phyloP scores from a whole-genome alignment of 1,140 invertebrate species.

The Achatina immaculata region DNA sequence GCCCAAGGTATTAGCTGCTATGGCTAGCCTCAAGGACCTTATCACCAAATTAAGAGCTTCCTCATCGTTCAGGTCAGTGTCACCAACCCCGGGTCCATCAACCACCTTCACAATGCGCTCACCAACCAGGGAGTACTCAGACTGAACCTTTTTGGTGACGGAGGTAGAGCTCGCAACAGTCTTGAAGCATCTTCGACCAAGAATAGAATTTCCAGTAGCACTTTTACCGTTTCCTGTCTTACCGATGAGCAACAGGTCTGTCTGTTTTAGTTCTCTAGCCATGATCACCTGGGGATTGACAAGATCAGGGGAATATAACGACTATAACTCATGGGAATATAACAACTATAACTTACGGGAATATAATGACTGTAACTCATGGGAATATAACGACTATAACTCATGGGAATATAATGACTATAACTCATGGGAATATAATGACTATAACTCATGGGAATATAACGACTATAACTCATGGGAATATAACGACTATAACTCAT shows the following conservation, averaged over 20 bases:
- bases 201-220: conserved; percentile 16
- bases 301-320: too few relatives aligned
- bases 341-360: too few relatives aligned
- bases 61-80: background rate
- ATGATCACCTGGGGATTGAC: too few relatives aligned
- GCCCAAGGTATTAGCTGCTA: background rate
- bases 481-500: too few relatives aligned
- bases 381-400: too few relatives aligned
- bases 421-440: too few relatives aligned
- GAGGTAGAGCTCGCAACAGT: background rate
- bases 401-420: too few relatives aligned
- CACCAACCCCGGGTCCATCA: conserved; percentile 4
- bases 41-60: background rate
- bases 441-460: too few relatives aligned
- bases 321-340: too few relatives aligned
- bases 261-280: too few relatives aligned
- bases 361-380: too few relatives aligned
- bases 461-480: too few relatives aligned
- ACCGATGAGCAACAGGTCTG: background rate
- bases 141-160: background rate
- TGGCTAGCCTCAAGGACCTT: background rate
- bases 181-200: background rate
- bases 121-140: background rate
- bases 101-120: background rate
- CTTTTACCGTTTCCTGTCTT: conserved; percentile 1